A percentile compares a stretch with the other conserved stretches of the same genome.
Evolutionary conservation across 2,797 vertebrate species (phyloP).

Genomic region (Mallotus villosus): DNA sequence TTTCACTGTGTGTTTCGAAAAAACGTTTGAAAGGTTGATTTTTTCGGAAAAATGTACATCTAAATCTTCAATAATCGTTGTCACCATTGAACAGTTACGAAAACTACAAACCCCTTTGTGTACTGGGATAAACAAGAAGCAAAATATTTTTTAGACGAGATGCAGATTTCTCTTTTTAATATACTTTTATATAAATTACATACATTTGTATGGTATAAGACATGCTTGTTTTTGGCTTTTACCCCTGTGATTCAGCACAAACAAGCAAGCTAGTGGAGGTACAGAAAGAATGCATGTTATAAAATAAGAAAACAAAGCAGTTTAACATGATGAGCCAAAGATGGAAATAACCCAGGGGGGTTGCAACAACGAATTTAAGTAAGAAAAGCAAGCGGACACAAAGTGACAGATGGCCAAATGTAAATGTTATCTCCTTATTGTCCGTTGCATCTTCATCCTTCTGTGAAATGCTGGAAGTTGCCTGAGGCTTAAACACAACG

Average conservation of each 20-base stretch:
- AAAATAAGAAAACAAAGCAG: conserved; percentile 18
- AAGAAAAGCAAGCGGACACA: conserved; percentile 20
- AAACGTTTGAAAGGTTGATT: no score
- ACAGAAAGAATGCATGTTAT: conserved; percentile 45
- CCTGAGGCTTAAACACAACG: conserved; percentile 11
- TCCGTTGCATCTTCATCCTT: conserved; percentile 15
- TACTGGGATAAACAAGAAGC: not conserved
- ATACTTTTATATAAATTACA: conserved; percentile 76
- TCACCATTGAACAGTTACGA: not conserved
- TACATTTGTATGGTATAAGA: conserved; percentile 66
- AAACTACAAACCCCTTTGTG: not conserved
- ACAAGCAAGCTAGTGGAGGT: conserved; percentile 65
- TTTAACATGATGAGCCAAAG: conserved; percentile 9
- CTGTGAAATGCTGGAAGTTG: conserved; percentile 27
- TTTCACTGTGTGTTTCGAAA: no score
- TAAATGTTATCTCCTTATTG: conserved; percentile 17
- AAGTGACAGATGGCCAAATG: conserved; percentile 18
- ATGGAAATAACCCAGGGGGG: conserved; percentile 20
- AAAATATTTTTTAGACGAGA: conserved; percentile 15
- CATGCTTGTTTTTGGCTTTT: conserved; percentile 74
- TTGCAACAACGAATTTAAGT: conserved; percentile 23
- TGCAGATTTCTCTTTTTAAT: conserved; percentile 66
- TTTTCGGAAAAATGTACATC: no score
- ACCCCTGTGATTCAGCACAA: conserved; percentile 61
- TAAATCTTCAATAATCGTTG: no score